Evolutionary conservation across 2,113 vertebrate species (phyloP).

Genomic region (Eclectus roratus): DNA sequence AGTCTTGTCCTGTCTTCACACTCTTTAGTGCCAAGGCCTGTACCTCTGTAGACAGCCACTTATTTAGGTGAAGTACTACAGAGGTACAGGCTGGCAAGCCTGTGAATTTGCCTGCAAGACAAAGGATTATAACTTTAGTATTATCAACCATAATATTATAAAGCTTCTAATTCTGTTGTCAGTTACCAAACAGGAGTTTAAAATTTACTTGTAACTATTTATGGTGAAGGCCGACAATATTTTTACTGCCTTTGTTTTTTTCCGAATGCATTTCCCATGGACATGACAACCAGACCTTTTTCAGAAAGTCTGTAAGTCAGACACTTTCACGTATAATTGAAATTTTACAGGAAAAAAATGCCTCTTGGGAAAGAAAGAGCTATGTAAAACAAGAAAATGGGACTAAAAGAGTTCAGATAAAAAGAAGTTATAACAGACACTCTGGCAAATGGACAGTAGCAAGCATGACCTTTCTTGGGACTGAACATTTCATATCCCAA

Average conservation of each 20-base stretch:
- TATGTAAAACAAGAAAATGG: neutral
- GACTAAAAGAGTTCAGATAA: neutral
- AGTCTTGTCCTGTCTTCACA: neutral
- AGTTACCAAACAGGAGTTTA: neutral
- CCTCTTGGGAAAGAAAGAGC: neutral
- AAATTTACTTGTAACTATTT: neutral
- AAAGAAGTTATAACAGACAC: neutral
- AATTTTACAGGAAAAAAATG: neutral
- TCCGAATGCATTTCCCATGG: accelerated
- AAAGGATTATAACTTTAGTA: neutral
- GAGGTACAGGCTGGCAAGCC: neutral
- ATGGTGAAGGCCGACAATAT: neutral
- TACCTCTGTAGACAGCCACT: neutral
- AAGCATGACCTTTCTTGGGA: neutral
- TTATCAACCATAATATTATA: neutral
- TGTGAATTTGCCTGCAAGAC: neutral
- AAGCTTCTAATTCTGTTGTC: neutral
- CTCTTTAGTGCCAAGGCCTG: neutral
- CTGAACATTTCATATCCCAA: neutral
- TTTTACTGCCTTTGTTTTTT: neutral
- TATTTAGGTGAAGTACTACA: neutral
- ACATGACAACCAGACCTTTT: neutral
- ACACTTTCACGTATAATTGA: neutral
- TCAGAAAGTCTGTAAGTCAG: neutral
- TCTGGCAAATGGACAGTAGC: neutral